These are phyloP conservation scores for Ptychodera flava DNA, from an alignment of 35 echinoderm and acorn worm species.

Conservation along the genomic window DNA sequence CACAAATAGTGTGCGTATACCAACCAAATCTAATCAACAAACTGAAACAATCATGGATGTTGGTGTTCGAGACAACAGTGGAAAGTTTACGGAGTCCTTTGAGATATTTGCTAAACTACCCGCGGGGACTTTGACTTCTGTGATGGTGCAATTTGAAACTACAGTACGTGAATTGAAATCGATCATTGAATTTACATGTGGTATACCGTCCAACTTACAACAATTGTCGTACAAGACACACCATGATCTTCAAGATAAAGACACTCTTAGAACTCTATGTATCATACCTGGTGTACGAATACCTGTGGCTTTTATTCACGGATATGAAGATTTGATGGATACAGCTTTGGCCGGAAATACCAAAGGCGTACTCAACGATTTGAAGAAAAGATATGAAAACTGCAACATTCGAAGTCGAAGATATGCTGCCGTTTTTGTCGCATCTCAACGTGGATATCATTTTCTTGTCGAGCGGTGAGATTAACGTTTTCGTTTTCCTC, in stretches of 20 bases:
- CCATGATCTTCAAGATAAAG: slow-evolving; percentile 26
- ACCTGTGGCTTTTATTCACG: slow-evolving; percentile 23
- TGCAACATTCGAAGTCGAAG: slow-evolving; percentile 17
- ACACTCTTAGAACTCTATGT: slow-evolving; percentile 39
- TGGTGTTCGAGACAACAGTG: slow-evolving; percentile 55
- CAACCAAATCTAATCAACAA: too few species aligned
- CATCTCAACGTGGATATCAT: slow-evolving; percentile 64
- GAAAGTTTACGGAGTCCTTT: slow-evolving; percentile 54
- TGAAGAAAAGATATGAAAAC: slow-evolving; percentile 21
- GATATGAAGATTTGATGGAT: slow-evolving; percentile 45
- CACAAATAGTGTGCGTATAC: too few species aligned
- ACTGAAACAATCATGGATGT: slow-evolving; percentile 40
- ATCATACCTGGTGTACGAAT: slow-evolving; percentile 50
- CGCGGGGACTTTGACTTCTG: slow-evolving; percentile 33
- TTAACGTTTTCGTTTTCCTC: too few species aligned
- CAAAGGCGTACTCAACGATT: slow-evolving; percentile 27
- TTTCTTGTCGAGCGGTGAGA: slow-evolving; percentile 58
- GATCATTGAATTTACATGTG: slow-evolving; percentile 55
- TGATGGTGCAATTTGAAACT: slow-evolving; percentile 68
- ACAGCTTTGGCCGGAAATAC: slow-evolving; percentile 42
- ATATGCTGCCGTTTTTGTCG: slow-evolving; percentile 51
- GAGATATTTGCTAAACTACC: slow-evolving; percentile 66
- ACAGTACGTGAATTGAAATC: slow-evolving; percentile 58
- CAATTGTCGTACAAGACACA: slow-evolving; percentile 31
- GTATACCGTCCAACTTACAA: slow-evolving; percentile 52